These are phyloP conservation scores for Gobiocypris rarus DNA, from an alignment of 2,113 vertebrate genomes.

Conservation along the genomic window DNA sequence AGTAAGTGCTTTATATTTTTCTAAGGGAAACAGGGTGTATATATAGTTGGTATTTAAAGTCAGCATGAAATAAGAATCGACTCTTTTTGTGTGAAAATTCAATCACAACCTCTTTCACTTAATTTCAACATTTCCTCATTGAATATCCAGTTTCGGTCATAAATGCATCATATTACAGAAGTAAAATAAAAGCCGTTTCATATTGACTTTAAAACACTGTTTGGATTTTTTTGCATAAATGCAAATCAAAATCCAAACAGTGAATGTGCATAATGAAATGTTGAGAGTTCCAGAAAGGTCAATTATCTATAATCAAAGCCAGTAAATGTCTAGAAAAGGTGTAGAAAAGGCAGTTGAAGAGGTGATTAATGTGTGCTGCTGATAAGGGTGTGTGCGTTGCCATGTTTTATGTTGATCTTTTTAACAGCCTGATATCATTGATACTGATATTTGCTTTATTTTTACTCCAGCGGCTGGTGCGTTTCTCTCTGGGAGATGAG, in stretches of 20 bases:
- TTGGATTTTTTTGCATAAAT: background rate
- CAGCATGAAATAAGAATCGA: background rate
- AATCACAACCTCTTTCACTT: background rate
- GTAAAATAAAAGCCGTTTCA: background rate
- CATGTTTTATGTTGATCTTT: background rate
- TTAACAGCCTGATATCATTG: background rate
- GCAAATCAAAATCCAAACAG: no score
- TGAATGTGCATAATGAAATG: background rate
- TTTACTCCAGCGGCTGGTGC: conserved; percentile 70
- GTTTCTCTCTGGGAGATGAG: conserved; percentile 71
- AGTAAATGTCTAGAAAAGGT: background rate
- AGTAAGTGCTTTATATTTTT: background rate
- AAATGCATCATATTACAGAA: background rate
- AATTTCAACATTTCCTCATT: background rate
- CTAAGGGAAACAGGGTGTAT: background rate
- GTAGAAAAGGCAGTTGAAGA: background rate
- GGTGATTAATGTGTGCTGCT: background rate
- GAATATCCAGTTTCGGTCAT: background rate
- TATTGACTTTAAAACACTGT: background rate
- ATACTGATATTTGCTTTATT: background rate
- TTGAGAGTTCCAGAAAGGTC: background rate
- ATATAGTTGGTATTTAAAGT: background rate
- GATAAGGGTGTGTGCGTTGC: background rate
- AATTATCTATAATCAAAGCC: background rate
- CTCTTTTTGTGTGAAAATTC: background rate